Conservation (phyloP, 1,140 invertebrate genomes). For the Drosophila cardini region DNA sequence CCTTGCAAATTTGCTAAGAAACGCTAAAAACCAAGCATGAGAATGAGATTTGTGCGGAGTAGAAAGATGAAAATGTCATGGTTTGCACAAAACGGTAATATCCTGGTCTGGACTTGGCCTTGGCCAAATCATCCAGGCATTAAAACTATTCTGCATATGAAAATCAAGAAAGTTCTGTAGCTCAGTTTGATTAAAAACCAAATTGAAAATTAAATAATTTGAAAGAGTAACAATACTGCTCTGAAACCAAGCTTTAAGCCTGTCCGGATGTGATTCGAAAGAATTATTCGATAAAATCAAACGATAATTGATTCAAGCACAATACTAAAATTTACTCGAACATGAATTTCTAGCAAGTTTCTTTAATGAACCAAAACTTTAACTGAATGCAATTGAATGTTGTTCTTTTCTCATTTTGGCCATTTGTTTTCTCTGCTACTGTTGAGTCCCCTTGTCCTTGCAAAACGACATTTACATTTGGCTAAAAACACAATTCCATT, state of each 20-base stretch:
- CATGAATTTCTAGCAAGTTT: constrained; percentile 34
- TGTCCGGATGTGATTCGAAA: not conserved
- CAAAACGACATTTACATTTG: constrained; percentile 75
- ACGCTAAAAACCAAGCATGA: constrained; percentile 42
- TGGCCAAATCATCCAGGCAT: not conserved
- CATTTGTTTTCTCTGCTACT: constrained; percentile 11
- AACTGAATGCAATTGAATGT: constrained; percentile 57
- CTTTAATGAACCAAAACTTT: constrained; percentile 48
- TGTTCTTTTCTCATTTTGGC: constrained; percentile 9
- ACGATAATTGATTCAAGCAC: not conserved
- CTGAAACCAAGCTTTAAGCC: not conserved
- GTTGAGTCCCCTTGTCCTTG: constrained; percentile 70
- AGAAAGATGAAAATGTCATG: not conserved
- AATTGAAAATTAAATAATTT: constrained; percentile 2
- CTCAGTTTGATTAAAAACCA: constrained; percentile 9
- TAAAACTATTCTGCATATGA: constrained; percentile 46
- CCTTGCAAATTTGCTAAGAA: constrained; percentile 72
- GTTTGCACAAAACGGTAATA: constrained; percentile 29
- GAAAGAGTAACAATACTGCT: not conserved
- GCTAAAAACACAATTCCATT: constrained; percentile 58
- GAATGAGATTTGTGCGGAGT: not conserved
- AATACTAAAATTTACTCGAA: not conserved
- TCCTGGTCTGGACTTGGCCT: constrained; percentile 35
- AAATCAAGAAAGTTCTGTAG: constrained; percentile 36
- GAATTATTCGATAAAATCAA: not conserved